phyloP scores from a whole-genome alignment of 2,888 invertebrate genomes.

The Colletes collaris region DNA sequence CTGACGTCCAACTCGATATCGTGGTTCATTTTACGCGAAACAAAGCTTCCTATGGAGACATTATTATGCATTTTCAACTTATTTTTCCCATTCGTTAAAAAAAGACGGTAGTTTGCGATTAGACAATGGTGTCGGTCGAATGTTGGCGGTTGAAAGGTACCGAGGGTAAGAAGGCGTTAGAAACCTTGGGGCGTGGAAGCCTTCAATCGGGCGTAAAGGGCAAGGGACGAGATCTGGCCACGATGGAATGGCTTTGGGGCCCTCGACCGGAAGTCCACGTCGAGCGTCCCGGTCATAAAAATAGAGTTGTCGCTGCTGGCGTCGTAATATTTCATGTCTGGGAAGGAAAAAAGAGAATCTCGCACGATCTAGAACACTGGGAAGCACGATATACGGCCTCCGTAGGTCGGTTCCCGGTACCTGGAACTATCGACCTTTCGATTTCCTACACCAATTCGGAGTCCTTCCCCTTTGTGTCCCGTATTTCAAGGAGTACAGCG shows the following conservation, averaged over 20 bases:
- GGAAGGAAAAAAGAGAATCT: conserved; percentile 15
- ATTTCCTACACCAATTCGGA: conserved; percentile 41
- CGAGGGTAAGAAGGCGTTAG: conserved; percentile 22
- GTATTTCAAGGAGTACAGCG: conserved; percentile 37
- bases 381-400: conserved; percentile 4
- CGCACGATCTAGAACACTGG: conserved; percentile 40
- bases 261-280: conserved; percentile 63
- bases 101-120: not conserved
- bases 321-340: conserved; percentile 73
- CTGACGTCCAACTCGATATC: too few relatives aligned
- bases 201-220: conserved; percentile 43
- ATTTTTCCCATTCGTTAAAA: too few relatives aligned
- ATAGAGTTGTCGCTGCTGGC: conserved; percentile 70
- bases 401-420: conserved; percentile 8
- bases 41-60: too few relatives aligned
- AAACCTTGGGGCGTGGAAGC: conserved; percentile 11
- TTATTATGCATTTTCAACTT: too few relatives aligned
- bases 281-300: conserved; percentile 65
- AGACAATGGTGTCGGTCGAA: conserved; percentile 24
- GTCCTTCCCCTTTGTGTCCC: conserved; percentile 34
- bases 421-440: conserved; percentile 44
- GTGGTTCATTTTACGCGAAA: too few relatives aligned
- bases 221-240: conserved; percentile 32
- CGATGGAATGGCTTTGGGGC: conserved; percentile 61
- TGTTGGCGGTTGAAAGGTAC: conserved; percentile 6